phyloP scores from a whole-genome alignment of 2,888 invertebrate species.

The Nomada fabriciana region DNA sequence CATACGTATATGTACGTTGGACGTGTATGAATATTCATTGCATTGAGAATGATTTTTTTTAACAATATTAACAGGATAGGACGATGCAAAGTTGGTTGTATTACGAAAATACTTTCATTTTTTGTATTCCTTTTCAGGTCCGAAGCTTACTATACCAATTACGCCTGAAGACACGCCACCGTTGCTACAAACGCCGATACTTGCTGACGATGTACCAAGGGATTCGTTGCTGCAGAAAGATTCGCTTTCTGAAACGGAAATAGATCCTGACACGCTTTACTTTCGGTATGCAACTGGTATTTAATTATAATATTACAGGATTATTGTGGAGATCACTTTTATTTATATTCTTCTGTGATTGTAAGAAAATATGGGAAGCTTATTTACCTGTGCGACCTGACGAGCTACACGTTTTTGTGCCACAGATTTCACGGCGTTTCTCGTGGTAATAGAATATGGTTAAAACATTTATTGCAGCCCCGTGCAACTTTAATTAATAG shows the following conservation, averaged over 20 bases:
- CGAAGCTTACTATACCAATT: conserved; percentile 76
- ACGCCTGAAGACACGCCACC: conserved; percentile 73
- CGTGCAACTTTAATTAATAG: too few relatives aligned
- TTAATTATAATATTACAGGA: not conserved
- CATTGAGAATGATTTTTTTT: too few relatives aligned
- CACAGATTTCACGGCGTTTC: too few relatives aligned
- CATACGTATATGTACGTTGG: too few relatives aligned
- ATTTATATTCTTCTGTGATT: not conserved
- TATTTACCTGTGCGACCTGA: too few relatives aligned
- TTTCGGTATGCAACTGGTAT: conserved; percentile 76
- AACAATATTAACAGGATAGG: too few relatives aligned
- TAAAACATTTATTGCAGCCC: too few relatives aligned
- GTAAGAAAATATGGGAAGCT: not conserved
- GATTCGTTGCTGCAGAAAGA: conserved; percentile 57
- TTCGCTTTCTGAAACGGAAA: conserved; percentile 67
- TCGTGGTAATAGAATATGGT: too few relatives aligned
- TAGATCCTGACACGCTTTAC: conserved; percentile 80
- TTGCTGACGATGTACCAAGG: conserved; percentile 68
- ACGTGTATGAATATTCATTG: too few relatives aligned
- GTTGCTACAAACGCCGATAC: conserved; percentile 76
- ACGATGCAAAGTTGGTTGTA: too few relatives aligned
- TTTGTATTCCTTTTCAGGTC: conserved; percentile 73
- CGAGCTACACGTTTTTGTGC: too few relatives aligned
- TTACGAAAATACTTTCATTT: not conserved
- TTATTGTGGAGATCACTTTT: not conserved